Base-by-base conservation (phyloP, 2,888 invertebrate species). In the Uloborus plumipes region DNA sequence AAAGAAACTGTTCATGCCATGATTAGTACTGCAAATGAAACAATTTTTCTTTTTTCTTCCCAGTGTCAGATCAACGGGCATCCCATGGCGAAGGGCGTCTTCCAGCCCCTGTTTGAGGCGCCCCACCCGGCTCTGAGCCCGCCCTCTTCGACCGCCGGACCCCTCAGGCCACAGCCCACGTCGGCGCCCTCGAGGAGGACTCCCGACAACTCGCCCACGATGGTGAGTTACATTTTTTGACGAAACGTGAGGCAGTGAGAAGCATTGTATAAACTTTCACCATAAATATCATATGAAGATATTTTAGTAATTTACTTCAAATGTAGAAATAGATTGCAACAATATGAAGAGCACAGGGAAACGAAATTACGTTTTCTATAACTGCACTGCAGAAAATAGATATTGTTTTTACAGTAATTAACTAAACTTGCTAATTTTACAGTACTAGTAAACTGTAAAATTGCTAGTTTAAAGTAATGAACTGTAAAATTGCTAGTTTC, bases 21-120 rank as follows among this genome's bases (percentile, higher is more conserved):
- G 4, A 26, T 26, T 26, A 26, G 26, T 26, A 26, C 26, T 26
- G 26, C 26, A 26, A 26, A 26, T 26, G 2, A 26, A 26, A 4
- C 26, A 15, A 16, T 16, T 26, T 31, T 26, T 31, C 20, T 26
- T 26, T 39, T 47, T 47, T 2, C 49, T 31, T 71, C 67, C 16
- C 53, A 85, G 85, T 75, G 81, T 77, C 85, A 77, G 61, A 77
- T 85, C 31, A 85, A 81, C 22, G 80, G 84, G 31, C 84, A 85
- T 73, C 62, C 72, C 39, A 18, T 84, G 58, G 50, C 77, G 20
- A 82, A 83, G 39, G 66, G 59, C 9, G 31, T 73, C 14, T 74
- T 59, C 22, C 22, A 74, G 53, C 84, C 84, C 20, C 59, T 74
- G 69, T 74, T 78, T 39, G 84, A 84, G 9, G 70, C 50, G 2